phyloP scores from a whole-genome alignment of 2,113 vertebrate genomes.

The Esox niger region DNA sequence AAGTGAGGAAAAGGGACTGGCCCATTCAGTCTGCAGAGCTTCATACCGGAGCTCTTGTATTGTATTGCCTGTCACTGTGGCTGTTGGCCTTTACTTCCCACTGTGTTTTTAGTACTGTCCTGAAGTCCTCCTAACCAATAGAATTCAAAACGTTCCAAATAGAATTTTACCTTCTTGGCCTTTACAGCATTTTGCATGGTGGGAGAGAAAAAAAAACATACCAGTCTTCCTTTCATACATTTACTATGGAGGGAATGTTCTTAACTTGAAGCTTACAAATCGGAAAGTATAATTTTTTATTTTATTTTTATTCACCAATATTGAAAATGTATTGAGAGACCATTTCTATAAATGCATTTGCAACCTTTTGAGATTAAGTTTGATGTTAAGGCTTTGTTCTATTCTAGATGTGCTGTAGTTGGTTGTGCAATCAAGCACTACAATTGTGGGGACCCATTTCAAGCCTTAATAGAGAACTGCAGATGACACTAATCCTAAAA shows the following conservation, averaged over 20 bases:
- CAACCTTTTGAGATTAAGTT: constrained; percentile 35
- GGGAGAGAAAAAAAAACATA: constrained; percentile 20
- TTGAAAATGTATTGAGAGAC: constrained; percentile 62
- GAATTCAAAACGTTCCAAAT: constrained; percentile 22
- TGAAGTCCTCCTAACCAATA: background rate
- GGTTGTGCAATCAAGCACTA: constrained; percentile 42
- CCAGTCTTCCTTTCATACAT: constrained; percentile 62
- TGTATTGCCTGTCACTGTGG: background rate
- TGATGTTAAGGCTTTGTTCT: constrained; percentile 54
- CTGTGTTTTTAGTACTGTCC: constrained; percentile 32
- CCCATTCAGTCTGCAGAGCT: background rate
- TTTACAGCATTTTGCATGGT: constrained; percentile 27
- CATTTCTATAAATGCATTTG: constrained; percentile 46
- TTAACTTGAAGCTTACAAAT: constrained; percentile 52
- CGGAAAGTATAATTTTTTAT: constrained; percentile 40
- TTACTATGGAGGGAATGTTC: constrained; percentile 56
- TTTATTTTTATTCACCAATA: constrained; percentile 50
- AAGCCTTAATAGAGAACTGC: constrained; percentile 67
- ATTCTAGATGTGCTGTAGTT: constrained; percentile 44
- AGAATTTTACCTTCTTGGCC: too few species aligned
- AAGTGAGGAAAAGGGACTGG: constrained; percentile 21
- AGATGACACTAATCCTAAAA: constrained; percentile 49
- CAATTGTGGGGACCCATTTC: constrained; percentile 47
- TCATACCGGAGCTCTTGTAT: background rate
- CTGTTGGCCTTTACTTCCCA: constrained; percentile 22